Evolutionary conservation across 2,888 invertebrate genomes (phyloP).

Genomic region (Liopterus haemorrhoidalis): DNA sequence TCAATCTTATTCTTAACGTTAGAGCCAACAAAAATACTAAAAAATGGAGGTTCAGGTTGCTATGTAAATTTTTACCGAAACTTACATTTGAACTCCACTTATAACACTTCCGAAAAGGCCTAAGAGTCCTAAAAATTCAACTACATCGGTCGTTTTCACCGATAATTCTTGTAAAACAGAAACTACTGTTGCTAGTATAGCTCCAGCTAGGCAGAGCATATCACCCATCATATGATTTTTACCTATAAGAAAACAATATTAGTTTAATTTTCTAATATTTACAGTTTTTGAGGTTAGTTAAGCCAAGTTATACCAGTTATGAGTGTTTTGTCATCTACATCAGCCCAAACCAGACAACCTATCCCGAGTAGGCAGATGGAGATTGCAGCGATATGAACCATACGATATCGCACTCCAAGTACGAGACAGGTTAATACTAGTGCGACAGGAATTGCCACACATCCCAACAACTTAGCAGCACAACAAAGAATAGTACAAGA

Average conservation of each 20-base stretch:
- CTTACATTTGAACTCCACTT: constrained; percentile 73
- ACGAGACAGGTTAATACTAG: constrained; percentile 70
- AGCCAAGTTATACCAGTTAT: constrained; percentile 37
- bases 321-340: constrained; percentile 60
- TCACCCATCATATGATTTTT: constrained; percentile 76
- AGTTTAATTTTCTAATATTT: neutral
- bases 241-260: constrained; percentile 49
- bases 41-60: too few species aligned
- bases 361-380: constrained; percentile 75
- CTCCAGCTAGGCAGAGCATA: constrained; percentile 72
- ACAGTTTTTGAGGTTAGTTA: constrained; percentile 17
- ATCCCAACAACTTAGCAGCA: constrained; percentile 67
- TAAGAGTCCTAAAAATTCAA: constrained; percentile 75
- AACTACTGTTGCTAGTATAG: constrained; percentile 70
- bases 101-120: constrained; percentile 75
- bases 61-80: constrained; percentile 31
- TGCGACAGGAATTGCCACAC: constrained; percentile 79
- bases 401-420: constrained; percentile 66
- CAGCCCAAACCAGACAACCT: constrained; percentile 77
- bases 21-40: too few species aligned
- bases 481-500: neutral
- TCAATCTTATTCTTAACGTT: too few species aligned
- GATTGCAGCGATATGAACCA: constrained; percentile 73
- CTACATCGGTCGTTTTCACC: constrained; percentile 68
- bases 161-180: constrained; percentile 78